These are phyloP conservation scores for Oncorhynchus mykiss DNA, from an alignment of 2,113 vertebrate species.

Conservation along the genomic window DNA sequence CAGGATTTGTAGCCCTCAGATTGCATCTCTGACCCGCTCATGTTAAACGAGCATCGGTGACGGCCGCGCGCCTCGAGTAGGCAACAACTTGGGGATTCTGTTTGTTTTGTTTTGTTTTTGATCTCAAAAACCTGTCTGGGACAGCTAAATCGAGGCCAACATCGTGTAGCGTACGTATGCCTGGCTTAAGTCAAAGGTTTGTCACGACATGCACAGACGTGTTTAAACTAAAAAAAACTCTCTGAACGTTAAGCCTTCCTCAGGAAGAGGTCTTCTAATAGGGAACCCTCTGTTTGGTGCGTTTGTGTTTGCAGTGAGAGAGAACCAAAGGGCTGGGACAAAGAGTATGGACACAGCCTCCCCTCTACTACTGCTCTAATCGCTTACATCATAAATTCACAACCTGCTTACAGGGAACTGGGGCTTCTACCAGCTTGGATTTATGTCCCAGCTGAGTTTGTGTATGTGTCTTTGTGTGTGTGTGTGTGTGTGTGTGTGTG, in stretches of 20 bases:
- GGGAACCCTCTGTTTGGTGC: background rate
- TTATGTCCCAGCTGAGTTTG: constrained; percentile 42
- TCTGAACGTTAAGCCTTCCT: background rate
- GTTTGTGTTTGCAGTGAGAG: constrained; percentile 48
- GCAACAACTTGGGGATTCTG: too few relatives aligned
- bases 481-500: constrained; percentile 1
- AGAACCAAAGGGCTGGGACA: constrained; percentile 26
- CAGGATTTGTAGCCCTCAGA: too few relatives aligned
- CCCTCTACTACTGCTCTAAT: background rate
- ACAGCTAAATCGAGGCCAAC: too few relatives aligned
- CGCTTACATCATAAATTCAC: constrained; percentile 41
- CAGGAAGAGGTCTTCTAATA: background rate
- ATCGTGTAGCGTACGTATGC: too few relatives aligned
- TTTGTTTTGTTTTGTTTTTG: too few relatives aligned
- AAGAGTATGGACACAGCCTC: constrained; percentile 18
- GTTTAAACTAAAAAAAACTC: background rate
- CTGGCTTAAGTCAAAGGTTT: too few relatives aligned
- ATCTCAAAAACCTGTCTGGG: too few relatives aligned
- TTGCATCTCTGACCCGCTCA: too few relatives aligned
- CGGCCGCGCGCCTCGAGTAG: too few relatives aligned
- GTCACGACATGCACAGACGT: background rate
- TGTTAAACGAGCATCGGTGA: too few relatives aligned
- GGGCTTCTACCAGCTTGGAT: constrained; percentile 39
- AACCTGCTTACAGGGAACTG: constrained; percentile 42
- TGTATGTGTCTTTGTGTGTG: constrained; percentile 14